Conservation (phyloP, 2,797 vertebrate species). For the Oreochromis mossambicus region DNA sequence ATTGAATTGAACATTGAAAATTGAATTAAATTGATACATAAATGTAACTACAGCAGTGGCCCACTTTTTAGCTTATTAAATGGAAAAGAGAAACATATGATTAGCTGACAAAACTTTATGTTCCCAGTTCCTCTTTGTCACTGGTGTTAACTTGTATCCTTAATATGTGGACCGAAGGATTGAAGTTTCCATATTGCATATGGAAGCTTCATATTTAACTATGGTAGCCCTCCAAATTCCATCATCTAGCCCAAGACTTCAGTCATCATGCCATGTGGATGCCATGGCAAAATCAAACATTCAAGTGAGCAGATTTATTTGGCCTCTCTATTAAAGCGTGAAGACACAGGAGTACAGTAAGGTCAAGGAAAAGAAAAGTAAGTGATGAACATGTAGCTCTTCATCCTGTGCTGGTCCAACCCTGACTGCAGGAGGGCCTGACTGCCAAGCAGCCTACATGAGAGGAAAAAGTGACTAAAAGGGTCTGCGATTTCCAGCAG, state of each 20-base stretch:
- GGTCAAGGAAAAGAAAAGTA: slow-evolving; percentile 7
- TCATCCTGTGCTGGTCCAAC: not conserved
- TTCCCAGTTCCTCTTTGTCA: not conserved
- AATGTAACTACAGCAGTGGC: not conserved
- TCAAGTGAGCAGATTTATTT: not conserved
- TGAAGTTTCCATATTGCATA: not conserved
- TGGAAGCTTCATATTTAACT: not conserved
- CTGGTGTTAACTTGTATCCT: not conserved
- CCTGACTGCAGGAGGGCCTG: slow-evolving; percentile 8
- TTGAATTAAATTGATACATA: not conserved
- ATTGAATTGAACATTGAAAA: not conserved
- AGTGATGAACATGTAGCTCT: slow-evolving; percentile 4
- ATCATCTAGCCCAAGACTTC: not conserved
- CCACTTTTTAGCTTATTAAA: not conserved
- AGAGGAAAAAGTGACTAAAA: slow-evolving; percentile 51
- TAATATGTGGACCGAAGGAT: not conserved
- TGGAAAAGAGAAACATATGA: not conserved
- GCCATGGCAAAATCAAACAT: not conserved
- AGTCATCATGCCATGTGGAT: not conserved
- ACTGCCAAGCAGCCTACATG: slow-evolving; percentile 33
- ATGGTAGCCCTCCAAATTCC: not conserved
- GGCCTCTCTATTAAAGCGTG: not conserved
- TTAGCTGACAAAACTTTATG: not conserved
- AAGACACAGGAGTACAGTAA: slow-evolving; percentile 1
- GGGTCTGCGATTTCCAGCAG: slow-evolving; percentile 46